phyloP scores from a whole-genome alignment of 1,140 invertebrate species.

The Drosophila teissieri region DNA sequence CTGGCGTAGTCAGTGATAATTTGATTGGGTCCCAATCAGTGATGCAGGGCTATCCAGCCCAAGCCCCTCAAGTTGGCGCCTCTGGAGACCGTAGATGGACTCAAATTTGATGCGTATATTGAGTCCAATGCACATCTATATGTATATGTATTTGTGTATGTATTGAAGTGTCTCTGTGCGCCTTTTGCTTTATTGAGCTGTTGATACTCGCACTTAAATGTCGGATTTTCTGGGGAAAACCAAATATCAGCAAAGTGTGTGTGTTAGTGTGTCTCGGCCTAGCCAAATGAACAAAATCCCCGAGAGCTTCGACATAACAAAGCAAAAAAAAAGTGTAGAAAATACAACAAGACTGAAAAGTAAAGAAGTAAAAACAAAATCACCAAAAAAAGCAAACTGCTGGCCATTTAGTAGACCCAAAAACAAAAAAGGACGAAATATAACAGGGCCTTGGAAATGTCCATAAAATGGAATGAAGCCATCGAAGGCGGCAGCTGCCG shows the following conservation, averaged over 20 bases:
- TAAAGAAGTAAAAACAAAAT: slow-evolving; percentile 34
- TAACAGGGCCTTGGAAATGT: slow-evolving; percentile 46
- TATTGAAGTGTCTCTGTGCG: slow-evolving; percentile 11
- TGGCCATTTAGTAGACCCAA: slow-evolving; percentile 3
- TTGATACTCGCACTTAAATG: slow-evolving; percentile 27
- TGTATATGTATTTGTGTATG: not conserved
- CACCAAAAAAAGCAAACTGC: slow-evolving; percentile 24
- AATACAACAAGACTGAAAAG: slow-evolving; percentile 10
- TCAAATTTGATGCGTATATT: slow-evolving; percentile 16
- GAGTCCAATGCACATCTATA: not conserved
- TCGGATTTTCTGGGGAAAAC: slow-evolving; percentile 17
- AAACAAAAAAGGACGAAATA: slow-evolving; percentile 17
- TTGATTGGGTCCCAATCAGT: slow-evolving; percentile 42
- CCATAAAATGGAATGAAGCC: slow-evolving; percentile 43
- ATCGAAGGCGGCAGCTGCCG: slow-evolving; percentile 32
- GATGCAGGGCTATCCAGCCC: not conserved
- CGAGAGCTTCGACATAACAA: slow-evolving; percentile 35
- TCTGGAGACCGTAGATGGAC: not conserved
- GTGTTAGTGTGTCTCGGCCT: no score
- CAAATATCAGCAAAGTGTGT: slow-evolving; percentile 5
- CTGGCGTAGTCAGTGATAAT: slow-evolving; percentile 32
- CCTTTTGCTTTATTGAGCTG: slow-evolving; percentile 36
- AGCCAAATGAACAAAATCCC: slow-evolving; percentile 25
- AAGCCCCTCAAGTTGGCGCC: not conserved
- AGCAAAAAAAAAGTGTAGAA: slow-evolving; percentile 5